A percentile compares a stretch with the other conserved stretches of the same genome.
Conservation (phyloP, 1,140 invertebrate genomes). For the Mylabris phalerata region DNA sequence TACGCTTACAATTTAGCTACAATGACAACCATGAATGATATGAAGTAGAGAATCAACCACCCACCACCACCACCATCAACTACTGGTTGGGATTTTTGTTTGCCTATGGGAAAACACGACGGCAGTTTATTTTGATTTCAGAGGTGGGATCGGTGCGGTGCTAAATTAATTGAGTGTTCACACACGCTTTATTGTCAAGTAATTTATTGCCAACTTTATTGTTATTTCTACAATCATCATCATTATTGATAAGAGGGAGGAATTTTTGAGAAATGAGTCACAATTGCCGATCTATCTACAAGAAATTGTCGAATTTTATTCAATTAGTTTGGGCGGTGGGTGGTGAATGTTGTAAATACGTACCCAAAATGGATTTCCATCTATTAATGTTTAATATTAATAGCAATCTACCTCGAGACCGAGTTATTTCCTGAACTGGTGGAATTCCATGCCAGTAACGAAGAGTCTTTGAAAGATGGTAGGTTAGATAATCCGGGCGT, state of each 20-base stretch:
- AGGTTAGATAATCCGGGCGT: constrained; percentile 47
- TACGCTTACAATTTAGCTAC: constrained; percentile 33
- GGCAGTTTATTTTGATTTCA: constrained; percentile 28
- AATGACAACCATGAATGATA: constrained; percentile 20
- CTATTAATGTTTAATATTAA: constrained; percentile 32
- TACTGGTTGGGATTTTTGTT: constrained; percentile 22
- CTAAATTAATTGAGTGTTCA: constrained; percentile 25
- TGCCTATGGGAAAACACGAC: constrained; percentile 29
- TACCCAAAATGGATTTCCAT: constrained; percentile 14
- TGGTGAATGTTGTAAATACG: neutral
- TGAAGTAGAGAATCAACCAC: constrained; percentile 11
- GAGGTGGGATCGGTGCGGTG: constrained; percentile 27
- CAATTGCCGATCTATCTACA: no score
- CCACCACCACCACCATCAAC: neutral
- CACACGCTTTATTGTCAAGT: constrained; percentile 2
- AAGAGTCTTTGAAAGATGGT: constrained; percentile 32
- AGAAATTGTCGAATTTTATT: no score
- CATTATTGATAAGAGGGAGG: no score
- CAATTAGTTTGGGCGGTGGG: no score
- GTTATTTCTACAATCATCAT: no score
- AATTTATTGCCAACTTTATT: neutral
- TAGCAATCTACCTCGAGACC: constrained; percentile 40
- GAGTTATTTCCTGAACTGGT: constrained; percentile 37
- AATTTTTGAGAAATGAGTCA: no score
- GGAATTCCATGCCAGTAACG: constrained; percentile 17